Conservation (phyloP, 2,888 invertebrate species). For the Catocala sponsa region DNA sequence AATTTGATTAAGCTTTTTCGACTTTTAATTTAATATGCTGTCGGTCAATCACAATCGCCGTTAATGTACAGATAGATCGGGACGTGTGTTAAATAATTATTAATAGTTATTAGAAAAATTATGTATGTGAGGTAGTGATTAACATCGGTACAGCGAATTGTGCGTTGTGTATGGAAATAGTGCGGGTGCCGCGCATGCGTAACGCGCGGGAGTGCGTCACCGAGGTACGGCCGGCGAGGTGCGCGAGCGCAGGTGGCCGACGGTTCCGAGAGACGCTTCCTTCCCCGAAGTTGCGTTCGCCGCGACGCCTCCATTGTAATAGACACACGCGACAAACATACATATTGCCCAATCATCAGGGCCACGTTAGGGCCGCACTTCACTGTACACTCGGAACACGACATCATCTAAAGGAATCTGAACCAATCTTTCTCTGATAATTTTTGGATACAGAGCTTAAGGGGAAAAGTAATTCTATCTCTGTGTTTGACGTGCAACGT, state of each 20-base stretch:
- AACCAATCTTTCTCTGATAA: too few species aligned
- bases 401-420: too few species aligned
- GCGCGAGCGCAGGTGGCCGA: constrained; percentile 56
- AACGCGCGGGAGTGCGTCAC: constrained; percentile 11
- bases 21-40: constrained; percentile 10
- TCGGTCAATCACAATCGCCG: not conserved
- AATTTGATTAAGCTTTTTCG: too few species aligned
- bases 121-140: constrained; percentile 30
- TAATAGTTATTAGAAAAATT: constrained; percentile 28
- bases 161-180: constrained; percentile 33
- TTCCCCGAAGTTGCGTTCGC: constrained; percentile 64
- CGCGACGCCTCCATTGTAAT: constrained; percentile 58
- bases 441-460: too few species aligned
- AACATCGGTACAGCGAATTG: constrained; percentile 32
- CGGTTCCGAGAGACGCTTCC: constrained; percentile 72
- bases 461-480: too few species aligned
- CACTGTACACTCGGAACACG: not conserved
- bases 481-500: too few species aligned
- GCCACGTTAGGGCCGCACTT: not conserved
- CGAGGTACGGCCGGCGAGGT: constrained; percentile 12
- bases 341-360: constrained; percentile 25
- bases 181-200: constrained; percentile 24
- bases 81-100: constrained; percentile 15
- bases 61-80: constrained; percentile 13
- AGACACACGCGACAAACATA: constrained; percentile 60